These are phyloP conservation scores for Drosophila hamatofila DNA, from an alignment of 2,888 invertebrate species.

Conservation along the genomic window DNA sequence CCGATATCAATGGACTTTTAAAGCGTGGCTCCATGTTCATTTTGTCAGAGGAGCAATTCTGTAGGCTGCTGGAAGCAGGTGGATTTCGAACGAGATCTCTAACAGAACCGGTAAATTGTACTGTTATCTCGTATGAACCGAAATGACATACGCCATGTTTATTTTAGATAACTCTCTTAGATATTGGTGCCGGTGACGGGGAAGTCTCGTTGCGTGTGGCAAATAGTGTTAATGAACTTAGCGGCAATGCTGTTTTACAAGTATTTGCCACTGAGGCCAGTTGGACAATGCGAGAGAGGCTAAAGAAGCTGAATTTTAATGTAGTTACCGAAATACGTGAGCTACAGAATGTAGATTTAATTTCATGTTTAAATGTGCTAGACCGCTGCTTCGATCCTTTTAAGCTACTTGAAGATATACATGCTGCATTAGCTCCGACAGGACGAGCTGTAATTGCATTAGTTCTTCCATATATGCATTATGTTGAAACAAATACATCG, in stretches of 20 bases:
- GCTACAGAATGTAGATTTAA: slow-evolving; percentile 82
- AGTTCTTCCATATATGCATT: slow-evolving; percentile 97
- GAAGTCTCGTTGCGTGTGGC: slow-evolving; percentile 93
- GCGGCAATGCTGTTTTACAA: slow-evolving; percentile 86
- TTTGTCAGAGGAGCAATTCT: slow-evolving; percentile 93
- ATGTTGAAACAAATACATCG: slow-evolving; percentile 94
- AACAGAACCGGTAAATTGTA: slow-evolving; percentile 62
- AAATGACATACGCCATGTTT: neutral
- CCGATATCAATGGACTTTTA: slow-evolving; percentile 97
- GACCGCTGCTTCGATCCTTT: slow-evolving; percentile 96
- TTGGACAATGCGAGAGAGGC: slow-evolving; percentile 92
- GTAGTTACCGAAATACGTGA: slow-evolving; percentile 83
- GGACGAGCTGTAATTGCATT: slow-evolving; percentile 94
- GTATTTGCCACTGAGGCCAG: slow-evolving; percentile 97
- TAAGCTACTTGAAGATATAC: slow-evolving; percentile 91
- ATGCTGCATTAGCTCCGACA: slow-evolving; percentile 89
- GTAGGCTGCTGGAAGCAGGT: slow-evolving; percentile 82
- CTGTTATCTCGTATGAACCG: neutral
- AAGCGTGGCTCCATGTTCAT: slow-evolving; percentile 99
- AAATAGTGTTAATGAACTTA: slow-evolving; percentile 86
- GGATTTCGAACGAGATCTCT: slow-evolving; percentile 71
- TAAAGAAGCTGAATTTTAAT: slow-evolving; percentile 87
- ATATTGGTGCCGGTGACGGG: slow-evolving; percentile 98
- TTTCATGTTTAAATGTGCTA: slow-evolving; percentile 93
- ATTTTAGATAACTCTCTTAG: slow-evolving; percentile 87